Evolutionary conservation across 1,140 invertebrate genomes (phyloP).

Genomic region (Brachionus sp.): DNA sequence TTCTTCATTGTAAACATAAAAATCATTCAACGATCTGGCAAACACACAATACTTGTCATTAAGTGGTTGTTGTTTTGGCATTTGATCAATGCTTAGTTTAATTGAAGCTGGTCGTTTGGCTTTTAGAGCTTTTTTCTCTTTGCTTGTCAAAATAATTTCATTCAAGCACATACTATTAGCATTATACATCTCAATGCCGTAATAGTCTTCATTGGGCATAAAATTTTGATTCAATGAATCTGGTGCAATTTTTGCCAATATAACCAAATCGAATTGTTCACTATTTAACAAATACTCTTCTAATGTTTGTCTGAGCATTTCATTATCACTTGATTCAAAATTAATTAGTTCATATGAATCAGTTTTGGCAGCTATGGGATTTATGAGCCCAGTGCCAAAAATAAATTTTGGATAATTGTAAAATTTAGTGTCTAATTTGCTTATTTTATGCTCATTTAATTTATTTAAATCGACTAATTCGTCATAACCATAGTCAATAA

Average conservation of each 20-base stretch:
- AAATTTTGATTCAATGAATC: background rate
- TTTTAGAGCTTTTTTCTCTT: background rate
- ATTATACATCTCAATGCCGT: slow-evolving; percentile 4
- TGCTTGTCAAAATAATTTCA: background rate
- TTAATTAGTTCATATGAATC: background rate
- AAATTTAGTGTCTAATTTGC: background rate
- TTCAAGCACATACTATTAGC: background rate
- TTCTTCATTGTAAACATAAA: slow-evolving; percentile 13
- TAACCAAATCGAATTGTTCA: background rate
- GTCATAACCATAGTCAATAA: slow-evolving; percentile 21
- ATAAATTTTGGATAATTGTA: background rate
- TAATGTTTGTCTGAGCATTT: background rate
- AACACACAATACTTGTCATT: background rate
- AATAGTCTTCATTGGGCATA: background rate
- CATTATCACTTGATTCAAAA: background rate
- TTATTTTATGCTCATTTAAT: background rate
- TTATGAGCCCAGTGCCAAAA: background rate
- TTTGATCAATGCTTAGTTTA: background rate
- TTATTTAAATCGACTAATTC: background rate
- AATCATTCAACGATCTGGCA: background rate
- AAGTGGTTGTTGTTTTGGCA: background rate
- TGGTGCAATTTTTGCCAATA: background rate
- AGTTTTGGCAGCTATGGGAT: background rate
- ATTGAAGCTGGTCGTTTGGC: background rate
- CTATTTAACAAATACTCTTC: background rate